Evolutionary conservation across 2,888 invertebrate species (phyloP).

Genomic region (Ceriagrion tenellum): DNA sequence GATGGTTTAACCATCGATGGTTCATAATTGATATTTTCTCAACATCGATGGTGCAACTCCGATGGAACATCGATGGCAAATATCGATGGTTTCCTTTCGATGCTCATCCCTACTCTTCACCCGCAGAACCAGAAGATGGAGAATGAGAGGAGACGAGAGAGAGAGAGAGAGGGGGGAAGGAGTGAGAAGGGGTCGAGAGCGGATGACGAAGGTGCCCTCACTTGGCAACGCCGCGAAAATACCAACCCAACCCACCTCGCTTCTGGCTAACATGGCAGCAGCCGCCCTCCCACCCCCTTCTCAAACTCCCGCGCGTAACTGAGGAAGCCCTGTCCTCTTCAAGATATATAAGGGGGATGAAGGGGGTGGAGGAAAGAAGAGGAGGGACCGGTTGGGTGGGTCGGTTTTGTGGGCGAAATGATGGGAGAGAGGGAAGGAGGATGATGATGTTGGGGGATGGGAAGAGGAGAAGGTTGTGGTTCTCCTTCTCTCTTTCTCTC

Average conservation of each 20-base stretch:
- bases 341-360: constrained; percentile 35
- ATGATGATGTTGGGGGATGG: background rate
- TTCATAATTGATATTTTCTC: too few relatives aligned
- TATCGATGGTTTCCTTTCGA: too few relatives aligned
- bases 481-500: background rate
- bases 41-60: too few relatives aligned
- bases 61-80: too few relatives aligned
- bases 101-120: too few relatives aligned
- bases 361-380: constrained; percentile 61
- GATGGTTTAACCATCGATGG: too few relatives aligned
- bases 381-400: constrained; percentile 74
- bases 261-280: too few relatives aligned
- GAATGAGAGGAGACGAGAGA: background rate
- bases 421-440: too few relatives aligned
- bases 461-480: constrained; percentile 61
- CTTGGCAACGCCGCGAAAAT: constrained; percentile 68
- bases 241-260: constrained; percentile 62
- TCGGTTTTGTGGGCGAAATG: constrained; percentile 75
- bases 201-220: background rate
- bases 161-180: too few relatives aligned
- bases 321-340: constrained; percentile 66
- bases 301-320: constrained; percentile 67
- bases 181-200: background rate
- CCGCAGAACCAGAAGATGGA: background rate
- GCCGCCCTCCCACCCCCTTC: background rate